Evolutionary conservation across 2,888 invertebrate genomes (phyloP).

Genomic region (Antheraea yamamai): DNA sequence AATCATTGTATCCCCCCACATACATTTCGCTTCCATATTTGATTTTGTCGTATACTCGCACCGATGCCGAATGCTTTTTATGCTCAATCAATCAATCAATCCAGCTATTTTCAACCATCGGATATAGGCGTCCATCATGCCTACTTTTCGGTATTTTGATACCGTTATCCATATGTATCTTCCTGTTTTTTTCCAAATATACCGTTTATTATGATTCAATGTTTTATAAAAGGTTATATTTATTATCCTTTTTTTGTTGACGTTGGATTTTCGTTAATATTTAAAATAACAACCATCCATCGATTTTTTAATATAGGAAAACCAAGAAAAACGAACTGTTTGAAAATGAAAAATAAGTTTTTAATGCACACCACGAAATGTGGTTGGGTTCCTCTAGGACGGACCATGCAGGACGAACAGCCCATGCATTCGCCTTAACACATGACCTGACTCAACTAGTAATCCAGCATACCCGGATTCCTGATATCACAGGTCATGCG

Average conservation of each 20-base stretch:
- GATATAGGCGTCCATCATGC: constrained; percentile 8
- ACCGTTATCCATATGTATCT: background rate
- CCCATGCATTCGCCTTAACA: too few relatives aligned
- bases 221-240: background rate
- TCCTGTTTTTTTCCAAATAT: background rate
- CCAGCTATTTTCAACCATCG: background rate
- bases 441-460: too few relatives aligned
- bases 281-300: background rate
- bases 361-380: too few relatives aligned
- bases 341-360: background rate
- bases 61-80: constrained; percentile 5
- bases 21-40: background rate
- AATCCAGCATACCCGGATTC: too few relatives aligned
- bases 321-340: background rate
- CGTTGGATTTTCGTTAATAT: background rate
- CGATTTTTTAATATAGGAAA: background rate
- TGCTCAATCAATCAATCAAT: constrained; percentile 13
- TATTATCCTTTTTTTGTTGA: background rate
- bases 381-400: too few relatives aligned
- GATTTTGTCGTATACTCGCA: constrained; percentile 8
- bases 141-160: background rate
- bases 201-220: background rate
- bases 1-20: background rate
- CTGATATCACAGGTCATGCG: too few relatives aligned
- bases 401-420: too few relatives aligned